Evolutionary conservation across 2,888 invertebrate genomes (phyloP), one percentile per base, ranked within the genome.

Genomic region (Pyrocoelia pectoralis): DNA sequence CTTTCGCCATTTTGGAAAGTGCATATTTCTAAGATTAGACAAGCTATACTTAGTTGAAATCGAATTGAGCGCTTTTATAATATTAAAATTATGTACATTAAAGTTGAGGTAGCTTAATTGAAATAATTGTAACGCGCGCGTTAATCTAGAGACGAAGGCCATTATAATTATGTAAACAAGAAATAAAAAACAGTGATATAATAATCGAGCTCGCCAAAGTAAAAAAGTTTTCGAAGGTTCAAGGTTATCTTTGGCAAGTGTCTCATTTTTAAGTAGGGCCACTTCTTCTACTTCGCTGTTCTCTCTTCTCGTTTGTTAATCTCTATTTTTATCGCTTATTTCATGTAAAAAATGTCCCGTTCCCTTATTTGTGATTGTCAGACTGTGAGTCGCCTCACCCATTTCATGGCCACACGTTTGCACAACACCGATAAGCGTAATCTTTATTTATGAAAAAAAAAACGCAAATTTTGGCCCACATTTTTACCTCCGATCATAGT

Each of bases 161-260:
- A n/a, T 33, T 33, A n/a, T 33, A 33, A 33, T 33, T 33, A 33
- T 33, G 33, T 33, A 33, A 33, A 33, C n/a, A 33, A 33, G n/a
- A n/a, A 33, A 33, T 33, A 33, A 33, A 24, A n/a, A 33, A 33
- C n/a, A n/a, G 33, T 33, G 33, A n/a, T 24, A 24, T 24, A 24
- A 33, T 8, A 33, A 33, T n/a, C n/a, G 10, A 2, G 33, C 33
- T n/a, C n/a, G n/a, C 33, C 8, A 8, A 3, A 4, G n/a, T n/a
- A 33, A 33, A 33, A 33, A 8, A 33, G 10, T 8, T 33, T 33
- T 33, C 10, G 33, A n/a, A 33, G 33, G 33, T 33, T 33, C 33
- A 33, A 33, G 33, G 33, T n/a, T 24, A 24, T 5, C 8, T 5
- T 5, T 24, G 24, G 24, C 24, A 24, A 24, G 24, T 24, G 24